Evolutionary conservation across 2,888 invertebrate genomes (phyloP).

Genomic region (Synanthedon myopaeformis): DNA sequence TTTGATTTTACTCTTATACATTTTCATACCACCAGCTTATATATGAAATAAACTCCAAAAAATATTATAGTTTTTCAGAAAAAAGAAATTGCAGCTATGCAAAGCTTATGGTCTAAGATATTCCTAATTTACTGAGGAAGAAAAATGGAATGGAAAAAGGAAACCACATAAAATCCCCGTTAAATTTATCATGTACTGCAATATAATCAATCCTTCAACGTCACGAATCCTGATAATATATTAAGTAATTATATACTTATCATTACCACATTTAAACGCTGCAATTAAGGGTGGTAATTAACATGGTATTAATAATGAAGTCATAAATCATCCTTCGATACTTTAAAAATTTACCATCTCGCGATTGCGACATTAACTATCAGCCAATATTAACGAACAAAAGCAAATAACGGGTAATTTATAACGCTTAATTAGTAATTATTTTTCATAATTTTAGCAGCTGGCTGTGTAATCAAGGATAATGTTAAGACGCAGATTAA

Average conservation of each 20-base stretch:
- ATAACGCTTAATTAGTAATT: not conserved
- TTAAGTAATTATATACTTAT: not conserved
- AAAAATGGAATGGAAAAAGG: too few species aligned
- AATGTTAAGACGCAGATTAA: not conserved
- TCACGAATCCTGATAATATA: not conserved
- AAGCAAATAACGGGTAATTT: not conserved
- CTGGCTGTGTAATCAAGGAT: not conserved
- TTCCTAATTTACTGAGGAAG: too few species aligned
- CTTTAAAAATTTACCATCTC: not conserved
- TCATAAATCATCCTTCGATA: not conserved
- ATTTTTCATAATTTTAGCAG: not conserved
- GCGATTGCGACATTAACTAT: not conserved
- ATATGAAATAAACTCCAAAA: too few species aligned
- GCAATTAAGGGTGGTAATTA: not conserved
- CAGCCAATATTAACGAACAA: not conserved
- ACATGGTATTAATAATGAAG: not conserved
- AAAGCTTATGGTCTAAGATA: too few species aligned
- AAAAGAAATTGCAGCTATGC: too few species aligned
- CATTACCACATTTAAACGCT: not conserved
- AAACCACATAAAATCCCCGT: too few species aligned
- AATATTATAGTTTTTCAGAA: too few species aligned
- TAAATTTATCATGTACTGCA: too few species aligned
- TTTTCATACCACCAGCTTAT: too few species aligned
- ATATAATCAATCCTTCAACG: not conserved
- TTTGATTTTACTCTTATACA: too few species aligned